Conservation (phyloP, 2,888 invertebrate species). For the Linyphia triangularis region DNA sequence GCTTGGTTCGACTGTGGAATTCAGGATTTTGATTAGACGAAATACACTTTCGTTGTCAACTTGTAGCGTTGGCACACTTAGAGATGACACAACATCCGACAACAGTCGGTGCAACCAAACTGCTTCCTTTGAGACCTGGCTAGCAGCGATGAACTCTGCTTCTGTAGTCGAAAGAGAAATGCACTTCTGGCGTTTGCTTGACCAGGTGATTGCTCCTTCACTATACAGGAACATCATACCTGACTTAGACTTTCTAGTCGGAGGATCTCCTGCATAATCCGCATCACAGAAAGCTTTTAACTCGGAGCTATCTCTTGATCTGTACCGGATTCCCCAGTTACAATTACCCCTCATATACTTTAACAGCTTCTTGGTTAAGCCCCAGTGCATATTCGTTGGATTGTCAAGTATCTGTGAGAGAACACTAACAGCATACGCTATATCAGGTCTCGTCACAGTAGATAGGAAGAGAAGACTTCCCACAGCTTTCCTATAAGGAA, state of each 20-base stretch:
- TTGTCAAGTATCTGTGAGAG: neutral
- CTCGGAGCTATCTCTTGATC: conserved; percentile 23
- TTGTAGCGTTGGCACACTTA: neutral
- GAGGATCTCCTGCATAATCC: conserved; percentile 23
- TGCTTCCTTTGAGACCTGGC: conserved; percentile 75
- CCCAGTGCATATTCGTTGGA: conserved; percentile 9
- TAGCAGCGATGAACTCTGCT: conserved; percentile 75
- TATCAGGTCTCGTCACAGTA: conserved; percentile 45
- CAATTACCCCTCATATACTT: neutral
- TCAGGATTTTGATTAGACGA: neutral
- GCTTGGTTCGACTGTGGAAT: conserved; percentile 75
- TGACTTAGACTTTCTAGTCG: conserved; percentile 1
- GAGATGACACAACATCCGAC: conserved; percentile 25
- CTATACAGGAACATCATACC: conserved; percentile 25
- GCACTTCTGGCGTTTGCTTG: conserved; percentile 77
- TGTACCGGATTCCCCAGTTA: neutral
- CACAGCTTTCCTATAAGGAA: conserved; percentile 21
- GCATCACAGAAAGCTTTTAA: conserved; percentile 42
- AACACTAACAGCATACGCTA: neutral
- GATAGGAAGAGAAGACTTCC: conserved; percentile 27
- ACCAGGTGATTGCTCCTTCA: conserved; percentile 30
- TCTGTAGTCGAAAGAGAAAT: conserved; percentile 76
- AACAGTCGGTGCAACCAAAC: conserved; percentile 77
- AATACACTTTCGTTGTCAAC: conserved; percentile 77
- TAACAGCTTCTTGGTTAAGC: neutral